phyloP scores from a whole-genome alignment of 2,888 invertebrate species.

The Neoscelio sp. region DNA sequence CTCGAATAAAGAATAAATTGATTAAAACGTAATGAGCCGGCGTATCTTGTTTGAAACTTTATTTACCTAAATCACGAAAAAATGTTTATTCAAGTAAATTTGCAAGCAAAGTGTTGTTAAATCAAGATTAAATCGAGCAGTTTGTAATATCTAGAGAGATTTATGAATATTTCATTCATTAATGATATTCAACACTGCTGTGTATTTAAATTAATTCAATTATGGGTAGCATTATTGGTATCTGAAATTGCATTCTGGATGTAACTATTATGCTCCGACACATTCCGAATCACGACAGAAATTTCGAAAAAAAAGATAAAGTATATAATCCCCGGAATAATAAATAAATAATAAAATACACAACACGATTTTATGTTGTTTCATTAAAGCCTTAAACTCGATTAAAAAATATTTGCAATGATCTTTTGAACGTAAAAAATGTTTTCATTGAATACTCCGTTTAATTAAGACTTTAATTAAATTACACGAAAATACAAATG shows the following conservation, averaged over 20 bases:
- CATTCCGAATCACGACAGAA: background rate
- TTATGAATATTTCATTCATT: slow-evolving; percentile 58
- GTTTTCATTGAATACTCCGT: background rate
- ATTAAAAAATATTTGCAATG: too few species aligned
- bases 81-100: slow-evolving; percentile 12
- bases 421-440: too few species aligned
- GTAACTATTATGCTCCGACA: slow-evolving; percentile 35
- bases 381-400: too few species aligned
- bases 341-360: too few species aligned
- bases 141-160: slow-evolving; percentile 33
- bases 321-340: too few species aligned
- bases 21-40: too few species aligned
- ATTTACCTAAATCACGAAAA: background rate
- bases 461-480: slow-evolving; percentile 20
- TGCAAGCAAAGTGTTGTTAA: slow-evolving; percentile 48
- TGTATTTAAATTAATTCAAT: slow-evolving; percentile 61
- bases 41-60: too few species aligned
- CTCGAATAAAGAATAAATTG: too few species aligned
- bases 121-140: slow-evolving; percentile 36
- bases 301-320: slow-evolving; percentile 10
- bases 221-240: slow-evolving; percentile 45
- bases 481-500: slow-evolving; percentile 9
- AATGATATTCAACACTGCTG: slow-evolving; percentile 34
- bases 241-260: slow-evolving; percentile 23
- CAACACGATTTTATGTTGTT: too few species aligned